Evolutionary conservation across 1,140 invertebrate genomes (phyloP), one percentile per base, ranked within the genome.

Genomic region (Macrocentrus cingulum): DNA sequence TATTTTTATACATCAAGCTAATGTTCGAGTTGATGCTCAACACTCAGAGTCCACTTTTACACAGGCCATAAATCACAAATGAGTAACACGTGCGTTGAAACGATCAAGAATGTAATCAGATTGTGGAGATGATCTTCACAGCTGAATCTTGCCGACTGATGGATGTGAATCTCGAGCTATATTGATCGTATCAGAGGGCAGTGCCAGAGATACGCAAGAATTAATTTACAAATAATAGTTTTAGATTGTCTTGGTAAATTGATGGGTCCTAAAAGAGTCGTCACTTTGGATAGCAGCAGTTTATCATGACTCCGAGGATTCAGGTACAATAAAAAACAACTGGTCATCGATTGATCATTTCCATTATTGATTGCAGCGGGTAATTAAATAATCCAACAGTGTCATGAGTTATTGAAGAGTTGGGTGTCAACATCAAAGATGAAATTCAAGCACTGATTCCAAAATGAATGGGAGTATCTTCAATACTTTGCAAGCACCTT

Each of bases 161-260:
- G 25, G 25, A 29, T 5, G 25, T 29, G 25, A 29, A 9, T 29
- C 25, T 29, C 25, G 4, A 29, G 25, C 4, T 29, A 29, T 29
- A 29, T 29, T 29, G 25, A 29, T 29, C 9, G 4, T 5, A 4
- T 29, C 25, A 5, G 25, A 29, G 4, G 4, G 4, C 9, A 29
- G 4, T 5, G 25, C 25, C 9, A 9, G 25, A 29, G 25, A 9
- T 9, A 9, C 9, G 9, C 25, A 29, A 29, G 25, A 29, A 29
- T 4, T 29, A 9, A 42, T 46, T 8, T 19, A 46, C 22, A 3
- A 46, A 2, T 22, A 23, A 23, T 25, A 11, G 25, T 11, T 29
- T 20, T 52, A 52, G 36, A 52, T 51, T 54, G 34, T 54, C 37
- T 25, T 9, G 32, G 19, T 22, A 37, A 56, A 46, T 11, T 45